Evolutionary conservation across 2,888 invertebrate species (phyloP).

Genomic region (Agrenia bidenticulata): DNA sequence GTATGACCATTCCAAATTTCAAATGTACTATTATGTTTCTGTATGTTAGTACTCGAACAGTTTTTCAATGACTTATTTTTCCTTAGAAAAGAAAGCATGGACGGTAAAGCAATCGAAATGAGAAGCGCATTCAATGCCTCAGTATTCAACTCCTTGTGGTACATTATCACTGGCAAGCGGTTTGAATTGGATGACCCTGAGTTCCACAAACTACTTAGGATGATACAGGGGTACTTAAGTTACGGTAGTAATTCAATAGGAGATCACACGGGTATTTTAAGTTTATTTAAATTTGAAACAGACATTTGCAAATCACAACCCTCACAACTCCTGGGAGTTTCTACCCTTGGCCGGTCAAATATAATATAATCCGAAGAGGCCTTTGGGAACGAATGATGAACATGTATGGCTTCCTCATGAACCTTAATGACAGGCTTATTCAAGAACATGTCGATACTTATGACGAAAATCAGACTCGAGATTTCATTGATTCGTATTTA

Average conservation of each 20-base stretch:
- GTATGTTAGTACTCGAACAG: too few species aligned
- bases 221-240: constrained; percentile 15
- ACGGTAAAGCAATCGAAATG: constrained; percentile 20
- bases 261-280: too few species aligned
- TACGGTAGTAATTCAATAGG: too few species aligned
- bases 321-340: constrained; percentile 13
- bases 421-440: constrained; percentile 9
- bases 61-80: too few species aligned
- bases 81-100: not conserved
- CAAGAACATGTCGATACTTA: constrained; percentile 22
- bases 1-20: constrained; percentile 16
- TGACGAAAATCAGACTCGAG: constrained; percentile 18
- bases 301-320: constrained; percentile 3
- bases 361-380: constrained; percentile 22
- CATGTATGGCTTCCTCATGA: constrained; percentile 1
- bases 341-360: constrained; percentile 30
- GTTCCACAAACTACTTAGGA: constrained; percentile 16
- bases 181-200: constrained; percentile 31
- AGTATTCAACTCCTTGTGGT: constrained; percentile 28
- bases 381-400: constrained; percentile 9
- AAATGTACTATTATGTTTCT: too few species aligned
- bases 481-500: constrained; percentile 34
- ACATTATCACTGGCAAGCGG: constrained; percentile 18
- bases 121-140: constrained; percentile 25
- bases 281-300: too few species aligned